These are phyloP conservation scores for Idaea biselata DNA, from an alignment of 2,888 invertebrate genomes.

Conservation along the genomic window DNA sequence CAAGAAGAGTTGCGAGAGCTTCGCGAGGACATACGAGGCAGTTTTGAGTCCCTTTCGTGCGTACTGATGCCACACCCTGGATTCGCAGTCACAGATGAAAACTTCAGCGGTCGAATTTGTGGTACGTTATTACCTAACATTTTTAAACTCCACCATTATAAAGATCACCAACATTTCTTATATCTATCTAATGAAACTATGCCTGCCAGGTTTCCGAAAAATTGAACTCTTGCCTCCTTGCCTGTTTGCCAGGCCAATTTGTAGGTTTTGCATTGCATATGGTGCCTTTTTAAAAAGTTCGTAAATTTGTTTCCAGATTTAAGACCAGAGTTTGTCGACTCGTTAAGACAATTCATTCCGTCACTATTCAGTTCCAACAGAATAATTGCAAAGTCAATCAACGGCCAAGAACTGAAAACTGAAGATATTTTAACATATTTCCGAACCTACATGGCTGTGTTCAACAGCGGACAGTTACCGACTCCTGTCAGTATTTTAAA, in stretches of 20 bases:
- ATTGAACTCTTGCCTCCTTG: too few relatives aligned
- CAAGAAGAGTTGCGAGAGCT: conserved; percentile 88
- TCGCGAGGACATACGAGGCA: conserved; percentile 88
- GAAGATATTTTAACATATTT: conserved; percentile 95
- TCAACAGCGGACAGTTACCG: conserved; percentile 95
- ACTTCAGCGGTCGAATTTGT: conserved; percentile 73
- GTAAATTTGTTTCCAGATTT: conserved; percentile 82
- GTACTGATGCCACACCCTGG: conserved; percentile 98
- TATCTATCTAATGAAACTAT: too few relatives aligned
- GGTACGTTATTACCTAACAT: conserved; percentile 12
- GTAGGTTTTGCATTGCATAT: too few relatives aligned
- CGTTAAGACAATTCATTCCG: conserved; percentile 89
- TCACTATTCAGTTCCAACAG: conserved; percentile 90
- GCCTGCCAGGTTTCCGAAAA: too few relatives aligned
- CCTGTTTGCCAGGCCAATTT: too few relatives aligned
- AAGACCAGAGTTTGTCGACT: conserved; percentile 90
- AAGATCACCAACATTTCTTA: neutral
- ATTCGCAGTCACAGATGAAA: conserved; percentile 93
- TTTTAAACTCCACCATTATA: neutral
- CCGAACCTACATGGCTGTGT: conserved; percentile 95
- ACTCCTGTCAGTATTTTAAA: conserved; percentile 97
- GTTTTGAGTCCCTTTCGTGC: conserved; percentile 93
- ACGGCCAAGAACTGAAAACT: conserved; percentile 92
- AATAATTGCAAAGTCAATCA: conserved; percentile 93
- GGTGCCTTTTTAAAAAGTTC: too few relatives aligned